Base-by-base conservation (phyloP, 2,113 vertebrate genomes). In the Smithornis capensis region DNA sequence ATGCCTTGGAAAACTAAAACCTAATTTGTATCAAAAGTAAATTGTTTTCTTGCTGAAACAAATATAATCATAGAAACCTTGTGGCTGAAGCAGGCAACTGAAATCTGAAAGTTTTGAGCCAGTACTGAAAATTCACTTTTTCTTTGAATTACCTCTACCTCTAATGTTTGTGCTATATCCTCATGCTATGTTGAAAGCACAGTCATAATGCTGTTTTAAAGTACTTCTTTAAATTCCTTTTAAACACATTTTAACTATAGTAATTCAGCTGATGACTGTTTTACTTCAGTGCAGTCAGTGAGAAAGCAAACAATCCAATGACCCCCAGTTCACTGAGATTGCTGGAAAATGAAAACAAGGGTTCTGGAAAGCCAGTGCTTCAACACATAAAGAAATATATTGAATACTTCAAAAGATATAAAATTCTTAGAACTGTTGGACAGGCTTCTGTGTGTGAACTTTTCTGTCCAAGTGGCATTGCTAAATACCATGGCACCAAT, bases 351-450 rank as follows among this genome's bases (percentile, higher is more conserved):
- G 67, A 97, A 95, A 95, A 95, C 89, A 87, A 76, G 64, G 29
- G 65, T 59, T 83, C 77, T 97, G 95, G 92, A 97, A 97, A 91
- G 75, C 65, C 90, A 92, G 55, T 8, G 80, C 73, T 75, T 89
- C 82, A 94, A 93, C 89, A 94, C 65, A 68, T 96, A 97, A 95
- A 97, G 97, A 97, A 97, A 96, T 96, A 96, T 79, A 97, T 82
- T 95, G 90, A 97, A 95, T 94, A 94, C 79, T 97, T 97, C 96
- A 94, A 97, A 97, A 97, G 96, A 96, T 97, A 96, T 90, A 97
- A 97, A 97, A 97, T 98, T 98, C 97, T 97, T 97, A 98, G 97
- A 98, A 97, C 97, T 82, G 86, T 69, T 98, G 97, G 97, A 95
- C 96, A 97, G 87, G 81, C 94, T 97, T 96, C 95, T 96, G 82